Conservation (phyloP, 2,797 vertebrate genomes). For the Chlorospingus semifuscus region DNA sequence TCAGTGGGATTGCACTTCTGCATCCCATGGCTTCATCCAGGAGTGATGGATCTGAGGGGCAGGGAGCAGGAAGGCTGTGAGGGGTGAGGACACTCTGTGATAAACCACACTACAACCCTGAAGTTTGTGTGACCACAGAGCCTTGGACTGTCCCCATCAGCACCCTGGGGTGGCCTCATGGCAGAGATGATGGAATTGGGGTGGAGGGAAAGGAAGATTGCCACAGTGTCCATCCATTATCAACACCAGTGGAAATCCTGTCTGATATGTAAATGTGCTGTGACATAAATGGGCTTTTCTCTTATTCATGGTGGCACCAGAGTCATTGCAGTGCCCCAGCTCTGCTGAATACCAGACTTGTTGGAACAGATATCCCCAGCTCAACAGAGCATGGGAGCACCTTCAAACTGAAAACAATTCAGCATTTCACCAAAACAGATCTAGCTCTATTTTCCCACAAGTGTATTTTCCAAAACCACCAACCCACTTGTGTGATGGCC, state of each 20-base stretch:
- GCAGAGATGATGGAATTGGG: not conserved
- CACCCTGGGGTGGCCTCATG: not conserved
- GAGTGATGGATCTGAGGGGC: not conserved
- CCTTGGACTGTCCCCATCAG: not conserved
- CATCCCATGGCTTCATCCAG: fast-evolving
- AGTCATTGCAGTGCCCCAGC: not conserved
- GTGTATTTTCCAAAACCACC: not conserved
- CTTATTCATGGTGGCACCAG: not conserved
- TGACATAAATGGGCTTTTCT: conserved; percentile 22
- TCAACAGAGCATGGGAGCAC: not conserved
- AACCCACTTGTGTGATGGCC: not conserved
- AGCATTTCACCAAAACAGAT: not conserved
- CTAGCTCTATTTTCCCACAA: not conserved
- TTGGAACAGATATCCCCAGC: not conserved
- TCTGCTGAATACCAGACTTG: not conserved
- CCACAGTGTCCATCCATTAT: not conserved
- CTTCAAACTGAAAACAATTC: not conserved
- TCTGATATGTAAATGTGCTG: not conserved
- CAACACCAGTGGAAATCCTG: not conserved
- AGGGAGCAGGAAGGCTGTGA: not conserved
- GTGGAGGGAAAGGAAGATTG: not conserved
- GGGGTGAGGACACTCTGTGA: not conserved
- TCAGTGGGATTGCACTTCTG: not conserved
- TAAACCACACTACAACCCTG: fast-evolving
- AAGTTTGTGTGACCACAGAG: not conserved